Evolutionary conservation across 2,113 vertebrate genomes (phyloP).

Genomic region (Oncorhynchus kisutch): DNA sequence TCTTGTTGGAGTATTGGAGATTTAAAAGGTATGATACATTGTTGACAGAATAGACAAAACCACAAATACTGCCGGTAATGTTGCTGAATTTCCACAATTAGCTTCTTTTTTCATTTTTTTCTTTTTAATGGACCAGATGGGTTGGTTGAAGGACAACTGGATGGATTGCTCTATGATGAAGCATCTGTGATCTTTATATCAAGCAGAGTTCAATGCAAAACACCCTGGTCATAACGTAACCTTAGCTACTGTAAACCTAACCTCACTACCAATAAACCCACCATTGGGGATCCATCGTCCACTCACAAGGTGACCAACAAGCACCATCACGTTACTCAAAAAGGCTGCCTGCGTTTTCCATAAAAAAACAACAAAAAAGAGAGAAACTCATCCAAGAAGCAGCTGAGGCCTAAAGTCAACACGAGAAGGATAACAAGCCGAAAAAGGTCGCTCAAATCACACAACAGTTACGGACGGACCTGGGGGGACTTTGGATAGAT

Average conservation of each 20-base stretch:
- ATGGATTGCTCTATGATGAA: constrained; percentile 3
- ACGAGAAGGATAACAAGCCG: constrained; percentile 79
- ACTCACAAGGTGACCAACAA: constrained; percentile 50
- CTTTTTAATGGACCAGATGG: constrained; percentile 27
- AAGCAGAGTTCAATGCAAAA: constrained; percentile 42
- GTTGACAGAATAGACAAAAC: constrained; percentile 38
- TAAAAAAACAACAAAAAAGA: constrained; percentile 34
- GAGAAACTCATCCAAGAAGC: constrained; percentile 76
- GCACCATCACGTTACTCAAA: constrained; percentile 59
- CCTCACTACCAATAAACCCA: constrained; percentile 29
- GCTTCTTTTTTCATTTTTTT: background rate
- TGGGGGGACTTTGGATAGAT: constrained; percentile 60
- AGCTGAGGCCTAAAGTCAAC: constrained; percentile 80
- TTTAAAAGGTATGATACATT: constrained; percentile 27
- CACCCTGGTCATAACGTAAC: constrained; percentile 54
- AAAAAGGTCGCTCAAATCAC: constrained; percentile 80
- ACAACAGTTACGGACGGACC: constrained; percentile 74
- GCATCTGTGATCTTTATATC: constrained; percentile 34
- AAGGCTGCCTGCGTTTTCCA: constrained; percentile 63
- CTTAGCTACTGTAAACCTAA: constrained; percentile 58
- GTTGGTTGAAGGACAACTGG: constrained; percentile 33
- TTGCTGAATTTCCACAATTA: constrained; percentile 46
- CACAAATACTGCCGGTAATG: constrained; percentile 50
- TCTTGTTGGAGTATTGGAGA: constrained; percentile 54
- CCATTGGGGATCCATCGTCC: constrained; percentile 15